Conservation (phyloP, 92 coral and sea anemone genomes). For the Epizoanthus fatuus region DNA sequence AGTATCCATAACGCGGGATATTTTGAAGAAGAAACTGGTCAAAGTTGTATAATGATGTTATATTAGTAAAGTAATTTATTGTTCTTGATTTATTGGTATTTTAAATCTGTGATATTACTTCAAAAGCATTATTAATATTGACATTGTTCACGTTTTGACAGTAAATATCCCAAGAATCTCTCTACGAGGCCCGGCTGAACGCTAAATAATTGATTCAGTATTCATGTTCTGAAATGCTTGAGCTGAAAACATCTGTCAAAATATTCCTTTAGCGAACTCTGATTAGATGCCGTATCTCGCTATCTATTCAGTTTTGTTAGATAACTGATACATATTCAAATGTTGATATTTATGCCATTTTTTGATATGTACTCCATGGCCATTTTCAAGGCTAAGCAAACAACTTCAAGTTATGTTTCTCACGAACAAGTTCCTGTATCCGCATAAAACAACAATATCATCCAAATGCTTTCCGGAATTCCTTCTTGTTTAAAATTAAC, state of each 20-base stretch:
- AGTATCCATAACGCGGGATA: too few species aligned
- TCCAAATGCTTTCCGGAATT: conserved; percentile 1
- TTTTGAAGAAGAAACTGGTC: too few species aligned
- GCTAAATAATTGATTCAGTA: not conserved
- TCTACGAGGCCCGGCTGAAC: not conserved
- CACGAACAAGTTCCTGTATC: not conserved
- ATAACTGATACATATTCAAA: too few species aligned
- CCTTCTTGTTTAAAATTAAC: not conserved
- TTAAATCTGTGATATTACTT: not conserved
- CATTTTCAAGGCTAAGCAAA: not conserved
- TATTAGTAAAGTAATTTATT: too few species aligned
- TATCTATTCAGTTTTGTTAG: too few species aligned
- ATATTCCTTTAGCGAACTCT: not conserved
- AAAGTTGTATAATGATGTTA: too few species aligned
- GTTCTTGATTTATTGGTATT: not conserved
- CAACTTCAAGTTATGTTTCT: not conserved
- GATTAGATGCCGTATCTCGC: too few species aligned
- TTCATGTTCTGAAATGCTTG: not conserved
- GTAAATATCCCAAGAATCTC: not conserved
- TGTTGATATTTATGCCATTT: too few species aligned
- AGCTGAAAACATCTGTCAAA: conserved; percentile 8
- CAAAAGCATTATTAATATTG: conserved; percentile 23
- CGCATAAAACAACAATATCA: too few species aligned
- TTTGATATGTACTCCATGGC: not conserved
- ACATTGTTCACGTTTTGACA: not conserved